Base-by-base conservation (phyloP, 2,113 vertebrate genomes). In the Lethenteron camtschaticum region DNA sequence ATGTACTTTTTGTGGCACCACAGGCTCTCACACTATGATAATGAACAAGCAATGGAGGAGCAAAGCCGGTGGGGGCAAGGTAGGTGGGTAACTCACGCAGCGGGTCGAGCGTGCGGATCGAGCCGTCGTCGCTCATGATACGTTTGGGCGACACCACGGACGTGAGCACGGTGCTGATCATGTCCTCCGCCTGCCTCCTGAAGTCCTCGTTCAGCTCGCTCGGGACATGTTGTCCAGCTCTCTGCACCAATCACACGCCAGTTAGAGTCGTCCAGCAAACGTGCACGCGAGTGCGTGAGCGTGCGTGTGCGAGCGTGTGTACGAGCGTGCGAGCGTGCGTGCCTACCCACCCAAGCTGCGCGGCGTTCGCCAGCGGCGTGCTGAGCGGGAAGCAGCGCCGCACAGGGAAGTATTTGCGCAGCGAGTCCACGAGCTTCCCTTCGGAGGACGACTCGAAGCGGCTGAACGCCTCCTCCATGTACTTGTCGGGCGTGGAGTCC, bases 381-480 rank as follows among this genome's bases (percentile, higher is more conserved):
- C 10, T 66, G n/a, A 66, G 24, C 24, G 63, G 63, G 63, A 66
- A 66, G 63, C 63, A 66, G 63, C 63, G 63, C 24, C 63, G n/a
- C 63, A 16, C 24, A 16, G 63, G 63, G 10, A 66, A 66, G 63
- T 66, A 66, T 24, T 66, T 66, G n/a, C 63, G n/a, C n/a, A 66
- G 63, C n/a, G 63, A 16, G 63, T 24, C 24, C 63, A 66, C 63
- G n/a, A 66, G 24, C n/a, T 24, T n/a, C 24, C 63, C 63, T 9
- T 66, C 63, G n/a, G 63, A n/a, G 9, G 63, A 66, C 10, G 24
- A 16, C 24, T 66, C 63, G 24, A 66, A 66, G 63, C 63, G 63
- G n/a, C 63, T n/a, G 63, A 66, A 66, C 9, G 63, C 63, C n/a
- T 66, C 63, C 63, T 66, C 63, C 63, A 66, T 66, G 24, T 66